phyloP scores from a whole-genome alignment of 2,888 invertebrate species.

The Aleiodes leptofemur region DNA sequence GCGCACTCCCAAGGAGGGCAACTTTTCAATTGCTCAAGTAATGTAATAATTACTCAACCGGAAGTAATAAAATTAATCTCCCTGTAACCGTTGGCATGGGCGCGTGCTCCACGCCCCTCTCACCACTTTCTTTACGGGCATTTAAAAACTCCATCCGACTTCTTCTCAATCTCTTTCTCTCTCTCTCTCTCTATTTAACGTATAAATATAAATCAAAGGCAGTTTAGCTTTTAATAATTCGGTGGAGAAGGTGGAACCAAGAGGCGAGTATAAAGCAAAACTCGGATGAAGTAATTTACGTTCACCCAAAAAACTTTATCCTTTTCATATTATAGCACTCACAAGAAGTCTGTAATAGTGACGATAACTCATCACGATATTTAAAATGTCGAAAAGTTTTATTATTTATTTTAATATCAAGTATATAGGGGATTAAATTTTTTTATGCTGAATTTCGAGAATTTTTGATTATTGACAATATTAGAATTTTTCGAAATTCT shows the following conservation, averaged over 20 bases:
- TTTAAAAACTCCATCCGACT: conserved; percentile 16
- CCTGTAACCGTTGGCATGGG: conserved; percentile 54
- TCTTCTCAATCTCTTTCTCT: conserved; percentile 31
- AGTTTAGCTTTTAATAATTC: conserved; percentile 74
- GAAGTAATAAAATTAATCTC: conserved; percentile 75
- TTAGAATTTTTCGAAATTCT: background rate
- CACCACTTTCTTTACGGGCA: conserved; percentile 42
- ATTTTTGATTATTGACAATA: background rate
- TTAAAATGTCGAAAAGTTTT: conserved; percentile 1
- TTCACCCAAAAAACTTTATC: conserved; percentile 17
- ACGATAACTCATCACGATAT: conserved; percentile 20
- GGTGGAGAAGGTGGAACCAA: conserved; percentile 54
- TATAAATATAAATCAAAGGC: conserved; percentile 71
- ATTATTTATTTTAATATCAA: background rate
- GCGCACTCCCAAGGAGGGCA: conserved; percentile 24
- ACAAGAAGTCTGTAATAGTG: conserved; percentile 26
- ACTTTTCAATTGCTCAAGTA: conserved; percentile 68
- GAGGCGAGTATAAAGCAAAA: conserved; percentile 13
- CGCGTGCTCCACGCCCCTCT: conserved; percentile 44
- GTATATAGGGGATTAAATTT: background rate
- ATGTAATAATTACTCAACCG: conserved; percentile 73
- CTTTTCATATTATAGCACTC: conserved; percentile 30
- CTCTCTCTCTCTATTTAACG: conserved; percentile 29
- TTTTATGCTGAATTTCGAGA: background rate
- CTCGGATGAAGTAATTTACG: conserved; percentile 20